Percentiles rank a stretch among this genome's conserved stretches.
These are phyloP conservation scores for Heliopora coerulea DNA, from an alignment of 92 coral and sea anemone genomes.

Conservation along the genomic window DNA sequence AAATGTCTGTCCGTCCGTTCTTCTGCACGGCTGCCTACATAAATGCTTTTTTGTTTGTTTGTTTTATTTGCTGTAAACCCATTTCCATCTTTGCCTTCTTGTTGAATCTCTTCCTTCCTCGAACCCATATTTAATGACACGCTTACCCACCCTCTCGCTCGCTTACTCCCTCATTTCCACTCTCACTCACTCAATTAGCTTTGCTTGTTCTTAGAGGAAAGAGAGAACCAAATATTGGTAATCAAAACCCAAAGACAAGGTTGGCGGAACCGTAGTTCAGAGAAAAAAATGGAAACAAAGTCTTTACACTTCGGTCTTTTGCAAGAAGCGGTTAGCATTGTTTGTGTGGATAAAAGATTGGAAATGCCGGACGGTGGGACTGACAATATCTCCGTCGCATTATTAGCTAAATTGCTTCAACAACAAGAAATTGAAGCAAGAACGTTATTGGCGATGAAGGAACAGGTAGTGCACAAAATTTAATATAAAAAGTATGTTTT, in stretches of 20 bases:
- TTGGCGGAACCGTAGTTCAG: conserved; percentile 84
- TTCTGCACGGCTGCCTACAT: no score
- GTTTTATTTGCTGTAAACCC: no score
- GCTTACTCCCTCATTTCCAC: neutral
- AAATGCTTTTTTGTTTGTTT: no score
- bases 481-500: no score
- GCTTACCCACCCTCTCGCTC: no score
- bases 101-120: no score
- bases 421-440: conserved; percentile 81
- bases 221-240: conserved; percentile 91
- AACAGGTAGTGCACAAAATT: neutral
- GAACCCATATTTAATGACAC: no score
- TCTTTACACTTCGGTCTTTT: conserved; percentile 68
- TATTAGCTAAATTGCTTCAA: conserved; percentile 80
- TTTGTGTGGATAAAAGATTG: conserved; percentile 71
- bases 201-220: conserved; percentile 59
- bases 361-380: conserved; percentile 65
- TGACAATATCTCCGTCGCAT: conserved; percentile 70
- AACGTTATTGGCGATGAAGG: conserved; percentile 56
- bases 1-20: no score
- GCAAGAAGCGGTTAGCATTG: conserved; percentile 89
- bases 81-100: no score
- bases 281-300: conserved; percentile 65
- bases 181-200: neutral
- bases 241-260: conserved; percentile 81